These are phyloP conservation scores for Diarsia rubi DNA, from an alignment of 2,888 invertebrate species.

Conservation along the genomic window DNA sequence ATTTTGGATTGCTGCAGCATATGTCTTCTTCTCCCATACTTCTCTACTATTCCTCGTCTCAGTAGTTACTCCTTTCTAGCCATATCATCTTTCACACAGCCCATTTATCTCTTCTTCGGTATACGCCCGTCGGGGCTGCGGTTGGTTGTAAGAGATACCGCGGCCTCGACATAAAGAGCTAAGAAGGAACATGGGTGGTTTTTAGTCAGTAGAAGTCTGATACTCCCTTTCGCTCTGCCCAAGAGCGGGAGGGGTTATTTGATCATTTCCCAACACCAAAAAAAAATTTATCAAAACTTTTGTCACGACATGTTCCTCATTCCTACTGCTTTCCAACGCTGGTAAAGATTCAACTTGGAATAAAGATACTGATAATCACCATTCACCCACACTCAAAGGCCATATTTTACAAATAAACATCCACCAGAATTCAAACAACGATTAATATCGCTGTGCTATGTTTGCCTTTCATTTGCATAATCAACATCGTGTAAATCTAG, in stretches of 20 bases:
- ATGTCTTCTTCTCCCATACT: not conserved
- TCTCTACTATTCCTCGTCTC: not conserved
- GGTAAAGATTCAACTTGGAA: not conserved
- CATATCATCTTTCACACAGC: not conserved
- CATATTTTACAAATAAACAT: conserved; percentile 25
- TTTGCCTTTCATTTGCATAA: conserved; percentile 48
- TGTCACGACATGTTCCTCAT: not conserved
- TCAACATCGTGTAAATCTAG: conserved; percentile 44
- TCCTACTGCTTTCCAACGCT: not conserved
- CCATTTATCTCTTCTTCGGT: not conserved
- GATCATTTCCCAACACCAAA: too few species aligned
- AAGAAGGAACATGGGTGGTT: too few species aligned
- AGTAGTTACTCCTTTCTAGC: not conserved
- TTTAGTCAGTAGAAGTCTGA: too few species aligned
- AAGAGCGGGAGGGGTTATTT: too few species aligned
- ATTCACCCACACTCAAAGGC: not conserved
- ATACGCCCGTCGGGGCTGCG: too few species aligned
- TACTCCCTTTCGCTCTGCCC: too few species aligned
- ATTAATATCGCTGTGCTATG: conserved; percentile 21
- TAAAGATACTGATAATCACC: not conserved
- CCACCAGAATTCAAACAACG: conserved; percentile 12
- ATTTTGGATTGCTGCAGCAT: not conserved
- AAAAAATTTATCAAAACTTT: too few species aligned
- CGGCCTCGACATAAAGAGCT: too few species aligned
- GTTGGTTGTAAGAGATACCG: too few species aligned